Conservation (phyloP, 2,113 vertebrate species). For the Hippocampus abdominalis region DNA sequence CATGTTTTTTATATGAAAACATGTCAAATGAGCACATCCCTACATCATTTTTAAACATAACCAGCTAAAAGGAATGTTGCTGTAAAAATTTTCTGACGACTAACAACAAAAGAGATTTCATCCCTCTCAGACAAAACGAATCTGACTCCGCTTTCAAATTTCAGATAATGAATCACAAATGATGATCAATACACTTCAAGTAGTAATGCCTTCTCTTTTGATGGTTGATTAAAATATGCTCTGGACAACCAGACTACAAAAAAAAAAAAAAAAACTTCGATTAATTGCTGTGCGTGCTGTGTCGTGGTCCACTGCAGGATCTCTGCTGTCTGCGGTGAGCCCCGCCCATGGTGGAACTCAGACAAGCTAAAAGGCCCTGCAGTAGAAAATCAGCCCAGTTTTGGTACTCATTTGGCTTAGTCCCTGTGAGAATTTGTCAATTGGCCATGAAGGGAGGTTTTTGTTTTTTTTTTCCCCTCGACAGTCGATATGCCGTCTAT, state of each 20-base stretch:
- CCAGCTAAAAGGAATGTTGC: no score
- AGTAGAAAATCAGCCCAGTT: not conserved
- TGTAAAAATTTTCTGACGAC: no score
- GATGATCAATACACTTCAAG: not conserved
- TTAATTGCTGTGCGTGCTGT: not conserved
- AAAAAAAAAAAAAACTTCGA: not conserved
- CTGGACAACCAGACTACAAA: not conserved
- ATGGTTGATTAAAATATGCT: not conserved
- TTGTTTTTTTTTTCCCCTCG: not conserved
- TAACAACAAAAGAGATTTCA: no score
- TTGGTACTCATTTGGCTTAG: not conserved
- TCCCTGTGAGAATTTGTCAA: not conserved
- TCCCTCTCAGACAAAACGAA: not conserved
- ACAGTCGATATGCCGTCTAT: not conserved
- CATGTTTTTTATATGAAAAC: no score
- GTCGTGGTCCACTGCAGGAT: not conserved
- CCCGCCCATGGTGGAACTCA: not conserved
- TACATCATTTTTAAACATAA: no score
- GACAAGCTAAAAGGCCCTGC: not conserved
- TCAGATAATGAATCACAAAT: not conserved
- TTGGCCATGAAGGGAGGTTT: not conserved
- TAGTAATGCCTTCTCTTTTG: not conserved
- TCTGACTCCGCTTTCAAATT: not conserved
- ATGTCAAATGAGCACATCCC: no score
- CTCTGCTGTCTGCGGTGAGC: not conserved